phyloP scores from a whole-genome alignment of 2,113 vertebrate genomes.

The Triplophysa rosa region DNA sequence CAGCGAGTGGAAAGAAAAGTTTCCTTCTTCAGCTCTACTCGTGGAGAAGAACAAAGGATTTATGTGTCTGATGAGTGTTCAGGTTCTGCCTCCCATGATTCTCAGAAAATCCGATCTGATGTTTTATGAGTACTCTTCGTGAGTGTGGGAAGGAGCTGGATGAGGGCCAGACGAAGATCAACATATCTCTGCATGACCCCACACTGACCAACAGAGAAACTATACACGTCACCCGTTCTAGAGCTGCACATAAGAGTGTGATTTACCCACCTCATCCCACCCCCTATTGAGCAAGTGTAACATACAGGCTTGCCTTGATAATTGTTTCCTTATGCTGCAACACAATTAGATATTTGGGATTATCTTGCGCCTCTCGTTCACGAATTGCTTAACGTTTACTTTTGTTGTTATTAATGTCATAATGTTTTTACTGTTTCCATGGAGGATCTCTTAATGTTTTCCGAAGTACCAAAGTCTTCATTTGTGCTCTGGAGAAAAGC shows the following conservation, averaged over 20 bases:
- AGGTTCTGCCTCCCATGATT: conserved; percentile 47
- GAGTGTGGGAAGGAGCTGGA: conserved; percentile 56
- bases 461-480: conserved; percentile 10
- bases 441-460: neutral
- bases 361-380: neutral
- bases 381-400: neutral
- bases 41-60: conserved; percentile 71
- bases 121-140: conserved; percentile 60
- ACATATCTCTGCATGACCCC: conserved; percentile 58
- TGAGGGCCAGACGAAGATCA: conserved; percentile 58
- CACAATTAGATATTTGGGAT: neutral
- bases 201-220: conserved; percentile 50
- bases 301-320: conserved; percentile 9
- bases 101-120: conserved; percentile 67
- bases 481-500: conserved; percentile 14
- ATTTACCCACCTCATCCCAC: conserved; percentile 17
- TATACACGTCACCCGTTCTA: conserved; percentile 40
- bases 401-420: conserved; percentile 7
- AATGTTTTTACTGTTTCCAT: neutral
- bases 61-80: conserved; percentile 66
- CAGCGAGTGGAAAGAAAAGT: conserved; percentile 63
- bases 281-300: conserved; percentile 1
- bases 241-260: conserved; percentile 30
- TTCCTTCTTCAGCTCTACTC: conserved; percentile 66
- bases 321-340: conserved; percentile 30